Percentiles rank a stretch among this genome's conserved stretches.
These are phyloP conservation scores for Hoplodrina blanda DNA, from an alignment of 2,888 invertebrate species.

Conservation along the genomic window DNA sequence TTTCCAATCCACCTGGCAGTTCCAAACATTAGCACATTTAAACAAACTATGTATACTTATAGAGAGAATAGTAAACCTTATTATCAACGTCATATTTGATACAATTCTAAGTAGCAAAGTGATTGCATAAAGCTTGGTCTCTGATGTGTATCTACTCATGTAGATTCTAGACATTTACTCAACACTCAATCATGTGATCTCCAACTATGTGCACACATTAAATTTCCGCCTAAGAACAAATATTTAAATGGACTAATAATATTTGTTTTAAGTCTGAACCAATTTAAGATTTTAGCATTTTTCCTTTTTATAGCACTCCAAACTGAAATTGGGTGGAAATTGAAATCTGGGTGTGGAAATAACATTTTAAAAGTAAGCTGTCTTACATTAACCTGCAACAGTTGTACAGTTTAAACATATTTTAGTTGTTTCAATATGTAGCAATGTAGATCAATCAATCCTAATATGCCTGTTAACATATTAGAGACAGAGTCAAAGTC, in stretches of 20 bases:
- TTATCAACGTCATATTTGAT: neutral
- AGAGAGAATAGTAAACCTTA: neutral
- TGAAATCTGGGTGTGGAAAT: neutral
- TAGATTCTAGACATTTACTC: neutral
- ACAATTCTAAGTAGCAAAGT: neutral
- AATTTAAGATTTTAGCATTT: conserved; percentile 4
- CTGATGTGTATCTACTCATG: conserved; percentile 1
- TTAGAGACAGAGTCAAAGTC: too few relatives aligned
- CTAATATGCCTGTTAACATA: too few relatives aligned
- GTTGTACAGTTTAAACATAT: too few relatives aligned
- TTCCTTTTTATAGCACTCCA: neutral
- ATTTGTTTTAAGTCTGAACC: conserved; percentile 19
- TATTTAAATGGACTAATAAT: conserved; percentile 27
- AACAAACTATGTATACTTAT: too few relatives aligned
- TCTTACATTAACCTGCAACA: too few relatives aligned
- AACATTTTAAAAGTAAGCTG: neutral
- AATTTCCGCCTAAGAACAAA: conserved; percentile 20
- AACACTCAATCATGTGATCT: neutral
- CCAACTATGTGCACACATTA: conserved; percentile 6
- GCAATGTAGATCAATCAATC: too few relatives aligned
- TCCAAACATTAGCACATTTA: too few relatives aligned
- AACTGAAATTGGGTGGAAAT: neutral
- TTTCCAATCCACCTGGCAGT: too few relatives aligned
- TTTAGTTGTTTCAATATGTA: too few relatives aligned
- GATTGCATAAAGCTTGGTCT: neutral